Evolutionary conservation across 2,797 vertebrate species (phyloP), one percentile per base, ranked within the genome.

Genomic region (Enteromius paludinosus): DNA sequence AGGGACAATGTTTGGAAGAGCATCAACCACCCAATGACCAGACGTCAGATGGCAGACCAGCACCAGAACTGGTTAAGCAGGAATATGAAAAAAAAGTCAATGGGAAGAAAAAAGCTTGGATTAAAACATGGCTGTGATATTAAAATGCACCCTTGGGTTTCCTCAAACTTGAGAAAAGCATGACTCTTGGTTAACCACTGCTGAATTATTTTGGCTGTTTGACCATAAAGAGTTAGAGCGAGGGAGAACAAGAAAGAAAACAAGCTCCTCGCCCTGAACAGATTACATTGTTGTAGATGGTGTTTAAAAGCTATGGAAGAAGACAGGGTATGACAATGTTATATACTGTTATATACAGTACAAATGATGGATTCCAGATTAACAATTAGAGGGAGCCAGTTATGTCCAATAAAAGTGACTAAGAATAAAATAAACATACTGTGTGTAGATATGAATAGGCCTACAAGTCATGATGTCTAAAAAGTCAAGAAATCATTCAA

Each of bases 241-340:
- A 81, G 15, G 38, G 62, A 59, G 49, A 71, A 62, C 87, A 90
- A 84, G 79, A 90, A 86, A 86, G 85, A 86, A 88, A 86, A 89
- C 87, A 86, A 90, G 38, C 62, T 86, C 12, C 35, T 75, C 43
- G 70, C 35, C 38, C 54, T 72, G 52, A 85, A 64, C 12, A 30
- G 33, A 71, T 83, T 78, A 54, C 43, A 62, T 17, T 61, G 65
- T 54, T 69, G 28, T 25, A 69, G 52, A 85, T 1, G 3, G 25
- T 11, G 3, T 54, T 80, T 85, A 49, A 65, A 65, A 17, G 65
- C n/a, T 49, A n/a, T 41, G 23, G 71, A 76, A 41, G 8, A 69
- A 45, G 5, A 61, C 52, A 45, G 66, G 6, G 35, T 17, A 18
- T 61, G 3, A 64, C 17, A 7, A 18, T 72, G 69, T 52, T 7